These are phyloP conservation scores for Dynastes tityus DNA, from an alignment of 2,888 invertebrate species.

Conservation along the genomic window DNA sequence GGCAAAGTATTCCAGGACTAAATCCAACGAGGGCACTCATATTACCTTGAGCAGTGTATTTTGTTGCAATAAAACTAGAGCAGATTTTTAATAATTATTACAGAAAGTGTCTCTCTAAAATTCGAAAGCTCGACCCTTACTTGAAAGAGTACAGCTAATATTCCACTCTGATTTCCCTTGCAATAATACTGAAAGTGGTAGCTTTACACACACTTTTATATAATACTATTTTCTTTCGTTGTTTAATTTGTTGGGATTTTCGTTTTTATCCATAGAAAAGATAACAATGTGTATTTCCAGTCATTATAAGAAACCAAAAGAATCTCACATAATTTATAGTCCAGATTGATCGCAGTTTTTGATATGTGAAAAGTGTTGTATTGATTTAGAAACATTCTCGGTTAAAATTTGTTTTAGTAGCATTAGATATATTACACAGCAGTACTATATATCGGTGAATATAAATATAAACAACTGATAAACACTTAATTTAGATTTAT, in stretches of 20 bases:
- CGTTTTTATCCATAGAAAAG: neutral
- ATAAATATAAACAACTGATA: conserved; percentile 41
- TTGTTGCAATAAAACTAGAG: no score
- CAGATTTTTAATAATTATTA: no score
- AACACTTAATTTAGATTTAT: conserved; percentile 22
- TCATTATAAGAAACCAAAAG: neutral
- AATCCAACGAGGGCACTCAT: no score
- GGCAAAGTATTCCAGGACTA: no score
- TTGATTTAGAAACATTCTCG: neutral
- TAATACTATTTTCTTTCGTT: no score
- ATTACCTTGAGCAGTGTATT: no score
- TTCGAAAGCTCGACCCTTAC: no score
- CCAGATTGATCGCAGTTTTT: neutral
- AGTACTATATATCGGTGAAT: neutral
- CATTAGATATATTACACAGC: neutral
- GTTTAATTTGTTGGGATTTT: no score
- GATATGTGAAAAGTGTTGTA: neutral
- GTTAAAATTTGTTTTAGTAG: neutral
- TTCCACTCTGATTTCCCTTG: no score
- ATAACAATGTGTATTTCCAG: conserved; percentile 14
- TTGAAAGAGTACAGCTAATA: no score
- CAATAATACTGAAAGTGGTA: no score
- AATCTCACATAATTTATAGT: conserved; percentile 15
- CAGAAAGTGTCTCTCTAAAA: no score
- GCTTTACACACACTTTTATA: neutral